phyloP scores from a whole-genome alignment of 2,113 vertebrate genomes.

The Callorhinus ursinus region DNA sequence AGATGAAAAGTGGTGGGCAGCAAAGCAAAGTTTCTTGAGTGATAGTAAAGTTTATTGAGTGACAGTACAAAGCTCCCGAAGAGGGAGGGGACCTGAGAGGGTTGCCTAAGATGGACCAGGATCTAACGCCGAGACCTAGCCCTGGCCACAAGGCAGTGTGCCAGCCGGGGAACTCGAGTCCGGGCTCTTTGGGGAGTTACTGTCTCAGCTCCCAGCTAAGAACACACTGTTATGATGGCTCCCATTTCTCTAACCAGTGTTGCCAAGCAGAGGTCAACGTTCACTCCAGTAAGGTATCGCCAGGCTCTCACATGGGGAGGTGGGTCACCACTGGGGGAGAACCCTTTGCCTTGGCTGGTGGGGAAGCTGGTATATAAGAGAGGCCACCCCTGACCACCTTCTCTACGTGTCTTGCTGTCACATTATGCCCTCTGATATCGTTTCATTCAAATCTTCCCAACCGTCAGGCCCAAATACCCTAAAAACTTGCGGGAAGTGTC shows the following conservation, averaged over 20 bases:
- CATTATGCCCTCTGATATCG: background rate
- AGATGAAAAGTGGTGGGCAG: too few species aligned
- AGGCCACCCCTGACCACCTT: background rate
- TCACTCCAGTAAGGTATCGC: background rate
- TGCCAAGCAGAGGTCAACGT: background rate
- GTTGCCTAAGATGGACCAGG: background rate
- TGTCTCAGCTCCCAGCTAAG: background rate
- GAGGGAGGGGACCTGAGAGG: background rate
- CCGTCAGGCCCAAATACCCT: background rate
- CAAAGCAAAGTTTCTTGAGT: too few species aligned
- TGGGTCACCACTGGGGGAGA: background rate
- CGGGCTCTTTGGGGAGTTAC: background rate
- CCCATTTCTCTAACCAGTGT: background rate
- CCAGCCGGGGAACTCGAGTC: background rate
- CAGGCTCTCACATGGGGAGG: background rate
- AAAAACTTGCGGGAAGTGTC: background rate
- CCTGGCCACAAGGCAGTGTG: background rate
- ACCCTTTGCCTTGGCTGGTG: background rate
- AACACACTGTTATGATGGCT: background rate
- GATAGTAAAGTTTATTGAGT: too few species aligned
- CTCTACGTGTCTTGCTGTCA: background rate
- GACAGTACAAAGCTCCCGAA: too few species aligned
- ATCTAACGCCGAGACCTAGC: background rate
- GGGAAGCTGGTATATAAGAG: background rate
- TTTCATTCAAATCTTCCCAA: background rate